These are phyloP conservation scores for Rhyacophila evoluta DNA, from an alignment of 2,888 invertebrate genomes.

Conservation along the genomic window DNA sequence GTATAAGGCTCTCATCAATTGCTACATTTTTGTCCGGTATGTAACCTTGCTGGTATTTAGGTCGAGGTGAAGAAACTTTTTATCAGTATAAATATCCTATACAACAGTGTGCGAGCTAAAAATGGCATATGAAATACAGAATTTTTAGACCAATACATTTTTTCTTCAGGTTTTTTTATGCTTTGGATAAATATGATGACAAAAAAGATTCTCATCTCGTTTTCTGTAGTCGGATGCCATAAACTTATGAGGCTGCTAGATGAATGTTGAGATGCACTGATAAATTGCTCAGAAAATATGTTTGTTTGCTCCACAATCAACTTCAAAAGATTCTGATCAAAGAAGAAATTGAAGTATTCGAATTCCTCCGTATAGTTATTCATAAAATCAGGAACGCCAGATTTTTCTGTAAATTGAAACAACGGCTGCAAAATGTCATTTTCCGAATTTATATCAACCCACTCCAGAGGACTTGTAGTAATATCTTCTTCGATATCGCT, in stretches of 20 bases:
- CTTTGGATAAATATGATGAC: slow-evolving; percentile 43
- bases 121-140: no score
- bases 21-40: slow-evolving; percentile 55
- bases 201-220: slow-evolving; percentile 46
- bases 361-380: slow-evolving; percentile 29
- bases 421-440: slow-evolving; percentile 32
- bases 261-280: slow-evolving; percentile 1
- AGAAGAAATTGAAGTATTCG: slow-evolving; percentile 48
- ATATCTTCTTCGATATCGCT: no score
- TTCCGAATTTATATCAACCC: slow-evolving; percentile 30
- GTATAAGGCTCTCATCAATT: slow-evolving; percentile 56
- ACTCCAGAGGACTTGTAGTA: slow-evolving; percentile 18
- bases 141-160: no score
- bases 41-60: no score
- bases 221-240: slow-evolving; percentile 14
- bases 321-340: slow-evolving; percentile 41
- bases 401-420: slow-evolving; percentile 45
- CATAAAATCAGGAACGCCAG: slow-evolving; percentile 31
- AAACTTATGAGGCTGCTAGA: slow-evolving; percentile 22
- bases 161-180: no score
- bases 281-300: slow-evolving; percentile 39
- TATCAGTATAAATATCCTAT: no score
- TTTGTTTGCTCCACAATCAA: slow-evolving; percentile 46
- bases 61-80: no score
- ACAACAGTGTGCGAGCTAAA: no score